phyloP scores from a whole-genome alignment of 2,797 vertebrate genomes.

The Betta splendens region DNA sequence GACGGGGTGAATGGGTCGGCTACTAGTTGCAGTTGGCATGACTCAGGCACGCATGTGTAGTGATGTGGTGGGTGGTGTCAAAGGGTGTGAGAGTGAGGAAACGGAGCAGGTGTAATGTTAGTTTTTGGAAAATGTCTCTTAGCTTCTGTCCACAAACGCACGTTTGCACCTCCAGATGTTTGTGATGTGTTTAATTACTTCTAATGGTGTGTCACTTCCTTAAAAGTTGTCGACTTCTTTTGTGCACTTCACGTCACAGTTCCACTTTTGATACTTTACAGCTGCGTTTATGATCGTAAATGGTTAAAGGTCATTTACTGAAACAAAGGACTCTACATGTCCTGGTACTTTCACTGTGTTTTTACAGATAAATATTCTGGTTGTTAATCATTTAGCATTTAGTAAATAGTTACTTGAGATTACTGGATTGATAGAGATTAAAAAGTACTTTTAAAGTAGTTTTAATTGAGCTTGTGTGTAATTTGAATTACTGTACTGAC shows the following conservation, averaged over 20 bases:
- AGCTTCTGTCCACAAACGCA: slow-evolving; percentile 35
- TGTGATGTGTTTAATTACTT: slow-evolving; percentile 39
- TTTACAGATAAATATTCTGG: background rate
- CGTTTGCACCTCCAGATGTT: slow-evolving; percentile 26
- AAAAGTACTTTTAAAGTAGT: background rate
- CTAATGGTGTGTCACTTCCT: slow-evolving; percentile 30
- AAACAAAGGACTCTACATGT: background rate
- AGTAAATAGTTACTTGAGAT: slow-evolving; percentile 1
- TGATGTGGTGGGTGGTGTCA: slow-evolving; percentile 69
- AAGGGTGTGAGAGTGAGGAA: slow-evolving; percentile 43
- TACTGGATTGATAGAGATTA: background rate
- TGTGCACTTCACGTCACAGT: slow-evolving; percentile 12
- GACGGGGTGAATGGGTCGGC: slow-evolving; percentile 64
- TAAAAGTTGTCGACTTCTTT: slow-evolving; percentile 53
- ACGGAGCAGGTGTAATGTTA: slow-evolving; percentile 62
- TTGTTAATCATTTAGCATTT: slow-evolving; percentile 7
- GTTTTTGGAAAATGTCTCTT: slow-evolving; percentile 30
- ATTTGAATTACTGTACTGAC: too few relatives aligned
- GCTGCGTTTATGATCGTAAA: slow-evolving; percentile 4
- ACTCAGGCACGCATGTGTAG: slow-evolving; percentile 72
- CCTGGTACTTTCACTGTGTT: background rate
- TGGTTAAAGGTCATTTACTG: slow-evolving; percentile 7
- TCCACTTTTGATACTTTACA: slow-evolving; percentile 33
- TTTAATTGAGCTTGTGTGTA: too few relatives aligned
- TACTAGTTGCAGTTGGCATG: slow-evolving; percentile 76